A percentile compares a stretch with the other conserved stretches of the same genome.
Conservation (phyloP, 1,140 invertebrate genomes). For the Anthonomus grandis region DNA sequence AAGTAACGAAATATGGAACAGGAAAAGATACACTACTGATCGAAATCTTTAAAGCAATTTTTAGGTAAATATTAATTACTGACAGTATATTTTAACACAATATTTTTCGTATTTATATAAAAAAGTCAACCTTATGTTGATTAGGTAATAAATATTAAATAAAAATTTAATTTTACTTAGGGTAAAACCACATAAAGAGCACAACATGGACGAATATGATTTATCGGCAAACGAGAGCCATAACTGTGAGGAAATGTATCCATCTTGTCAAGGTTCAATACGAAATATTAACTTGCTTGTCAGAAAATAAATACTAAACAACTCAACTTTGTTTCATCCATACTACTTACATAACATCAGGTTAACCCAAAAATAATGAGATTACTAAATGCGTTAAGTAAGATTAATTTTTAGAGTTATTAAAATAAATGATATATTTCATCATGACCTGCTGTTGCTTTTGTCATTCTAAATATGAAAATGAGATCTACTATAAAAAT, state of each 20-base stretch:
- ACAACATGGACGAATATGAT: slow-evolving; percentile 38
- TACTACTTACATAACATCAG: too few relatives aligned
- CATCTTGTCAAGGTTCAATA: slow-evolving; percentile 51
- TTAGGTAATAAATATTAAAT: neutral
- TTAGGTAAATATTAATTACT: too few relatives aligned
- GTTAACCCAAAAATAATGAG: too few relatives aligned
- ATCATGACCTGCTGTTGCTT: too few relatives aligned
- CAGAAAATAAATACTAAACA: neutral
- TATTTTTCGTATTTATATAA: neutral
- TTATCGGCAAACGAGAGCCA: slow-evolving; percentile 32
- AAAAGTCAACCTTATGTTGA: neutral
- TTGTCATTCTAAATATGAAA: too few relatives aligned
- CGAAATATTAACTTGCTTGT: slow-evolving; percentile 25
- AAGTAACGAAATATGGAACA: slow-evolving; percentile 36
- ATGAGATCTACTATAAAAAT: too few relatives aligned
- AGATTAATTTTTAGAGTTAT: too few relatives aligned
- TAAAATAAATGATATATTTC: too few relatives aligned
- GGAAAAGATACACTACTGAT: slow-evolving; percentile 49
- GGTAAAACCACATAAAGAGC: slow-evolving; percentile 31
- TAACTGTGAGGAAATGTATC: slow-evolving; percentile 51
- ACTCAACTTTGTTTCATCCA: too few relatives aligned
- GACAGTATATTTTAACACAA: too few relatives aligned
- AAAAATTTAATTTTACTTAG: slow-evolving; percentile 31
- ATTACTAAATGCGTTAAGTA: too few relatives aligned
- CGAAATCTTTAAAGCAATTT: slow-evolving; percentile 53